phyloP scores from a whole-genome alignment of 2,797 vertebrate genomes.

The Microctenopoma stevenorrisi region DNA sequence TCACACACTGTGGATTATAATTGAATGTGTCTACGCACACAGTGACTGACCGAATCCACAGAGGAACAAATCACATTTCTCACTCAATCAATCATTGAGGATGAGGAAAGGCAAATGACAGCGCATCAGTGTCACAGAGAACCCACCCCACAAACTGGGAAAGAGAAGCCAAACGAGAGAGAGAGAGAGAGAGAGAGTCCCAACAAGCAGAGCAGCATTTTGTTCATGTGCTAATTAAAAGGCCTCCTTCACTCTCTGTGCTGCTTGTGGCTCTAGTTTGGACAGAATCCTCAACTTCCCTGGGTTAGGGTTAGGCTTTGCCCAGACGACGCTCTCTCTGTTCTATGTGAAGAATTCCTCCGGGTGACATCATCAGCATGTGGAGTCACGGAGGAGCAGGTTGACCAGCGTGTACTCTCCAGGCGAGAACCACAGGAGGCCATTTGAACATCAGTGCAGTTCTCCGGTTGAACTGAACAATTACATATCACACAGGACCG shows the following conservation, averaged over 20 bases:
- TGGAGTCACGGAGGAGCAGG: no score
- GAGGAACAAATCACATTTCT: neutral
- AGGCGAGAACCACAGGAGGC: no score
- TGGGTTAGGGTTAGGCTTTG: no score
- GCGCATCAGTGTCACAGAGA: neutral
- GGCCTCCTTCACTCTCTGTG: neutral
- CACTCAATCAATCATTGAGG: neutral
- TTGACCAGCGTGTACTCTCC: no score
- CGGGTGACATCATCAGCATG: no score
- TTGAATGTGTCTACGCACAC: neutral
- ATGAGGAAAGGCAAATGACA: neutral
- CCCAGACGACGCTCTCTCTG: no score
- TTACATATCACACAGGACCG: neutral
- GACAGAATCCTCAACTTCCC: no score
- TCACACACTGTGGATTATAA: neutral
- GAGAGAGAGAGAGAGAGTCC: neutral
- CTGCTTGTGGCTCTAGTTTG: no score
- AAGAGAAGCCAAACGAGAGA: neutral
- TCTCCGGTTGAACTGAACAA: neutral
- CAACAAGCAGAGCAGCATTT: neutral
- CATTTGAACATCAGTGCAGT: no score
- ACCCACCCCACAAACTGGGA: slow-evolving; percentile 5
- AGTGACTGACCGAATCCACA: neutral
- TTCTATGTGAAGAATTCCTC: no score
- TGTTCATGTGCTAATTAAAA: slow-evolving; percentile 1